Evolutionary conservation across 92 coral and sea anemone species (phyloP).

Genomic region (Plumapathes pennacea): DNA sequence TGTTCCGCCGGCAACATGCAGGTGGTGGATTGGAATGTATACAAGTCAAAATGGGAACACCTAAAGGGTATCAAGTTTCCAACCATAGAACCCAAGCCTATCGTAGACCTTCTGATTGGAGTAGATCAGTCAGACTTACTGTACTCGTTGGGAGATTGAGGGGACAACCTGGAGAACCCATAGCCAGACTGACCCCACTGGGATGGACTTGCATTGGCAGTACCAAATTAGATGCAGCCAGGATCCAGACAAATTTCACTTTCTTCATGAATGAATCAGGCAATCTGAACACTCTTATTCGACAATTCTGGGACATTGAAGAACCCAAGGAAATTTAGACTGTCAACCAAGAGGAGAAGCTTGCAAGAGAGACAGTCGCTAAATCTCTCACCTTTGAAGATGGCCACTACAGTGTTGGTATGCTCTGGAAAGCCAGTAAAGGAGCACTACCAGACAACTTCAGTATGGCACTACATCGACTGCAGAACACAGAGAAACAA

Average conservation of each 20-base stretch:
- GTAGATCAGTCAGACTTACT: too few relatives aligned
- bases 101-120: constrained; percentile 51
- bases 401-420: constrained; percentile 30
- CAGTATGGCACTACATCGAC: constrained; percentile 22
- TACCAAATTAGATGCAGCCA: not conserved
- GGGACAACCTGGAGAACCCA: constrained; percentile 46
- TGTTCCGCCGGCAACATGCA: constrained; percentile 49
- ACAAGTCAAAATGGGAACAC: constrained; percentile 38
- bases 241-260: constrained; percentile 8
- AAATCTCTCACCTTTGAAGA: constrained; percentile 26
- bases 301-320: constrained; percentile 49
- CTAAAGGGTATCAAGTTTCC: constrained; percentile 43
- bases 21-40: constrained; percentile 47
- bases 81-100: constrained; percentile 21
- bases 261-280: constrained; percentile 8
- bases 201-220: constrained; percentile 66
- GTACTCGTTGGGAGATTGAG: too few relatives aligned
- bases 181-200: constrained; percentile 49
- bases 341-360: constrained; percentile 31
- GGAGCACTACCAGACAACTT: constrained; percentile 22
- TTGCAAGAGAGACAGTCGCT: constrained; percentile 13
- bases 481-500: constrained; percentile 48
- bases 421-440: constrained; percentile 23
- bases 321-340: constrained; percentile 6
- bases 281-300: constrained; percentile 33